Evolutionary conservation across 2,113 vertebrate species (phyloP).

Genomic region (Melanerpes formicivorus): DNA sequence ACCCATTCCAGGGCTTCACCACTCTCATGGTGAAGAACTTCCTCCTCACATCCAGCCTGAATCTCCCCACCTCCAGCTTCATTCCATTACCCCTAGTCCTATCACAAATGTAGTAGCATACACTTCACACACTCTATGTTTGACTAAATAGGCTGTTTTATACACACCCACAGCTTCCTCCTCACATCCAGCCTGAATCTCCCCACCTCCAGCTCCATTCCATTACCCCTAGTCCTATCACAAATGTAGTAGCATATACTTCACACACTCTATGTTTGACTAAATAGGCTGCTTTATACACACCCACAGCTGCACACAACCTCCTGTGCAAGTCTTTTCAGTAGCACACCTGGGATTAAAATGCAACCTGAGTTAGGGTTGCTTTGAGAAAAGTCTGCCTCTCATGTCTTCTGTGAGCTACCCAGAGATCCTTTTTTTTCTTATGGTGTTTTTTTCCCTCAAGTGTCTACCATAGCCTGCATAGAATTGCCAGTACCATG

Average conservation of each 20-base stretch:
- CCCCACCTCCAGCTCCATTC: too few relatives aligned
- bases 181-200: too few relatives aligned
- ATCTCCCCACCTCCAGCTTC: too few relatives aligned
- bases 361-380: background rate
- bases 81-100: too few relatives aligned
- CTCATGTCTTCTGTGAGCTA: background rate
- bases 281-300: background rate
- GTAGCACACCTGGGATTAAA: background rate
- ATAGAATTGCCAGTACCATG: background rate
- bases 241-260: background rate
- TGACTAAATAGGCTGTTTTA: background rate
- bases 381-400: background rate
- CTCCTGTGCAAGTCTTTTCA: background rate
- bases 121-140: background rate
- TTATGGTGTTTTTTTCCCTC: background rate
- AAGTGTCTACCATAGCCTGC: background rate
- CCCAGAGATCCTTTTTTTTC: background rate
- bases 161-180: background rate
- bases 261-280: background rate
- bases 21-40: too few relatives aligned
- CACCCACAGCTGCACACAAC: background rate
- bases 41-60: too few relatives aligned
- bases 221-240: too few relatives aligned
- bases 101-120: background rate
- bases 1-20: too few relatives aligned